A percentile compares a stretch with the other conserved stretches of the same genome.
phyloP scores from a whole-genome alignment of 2,888 invertebrate genomes.

The Ferdinandea cuprea region DNA sequence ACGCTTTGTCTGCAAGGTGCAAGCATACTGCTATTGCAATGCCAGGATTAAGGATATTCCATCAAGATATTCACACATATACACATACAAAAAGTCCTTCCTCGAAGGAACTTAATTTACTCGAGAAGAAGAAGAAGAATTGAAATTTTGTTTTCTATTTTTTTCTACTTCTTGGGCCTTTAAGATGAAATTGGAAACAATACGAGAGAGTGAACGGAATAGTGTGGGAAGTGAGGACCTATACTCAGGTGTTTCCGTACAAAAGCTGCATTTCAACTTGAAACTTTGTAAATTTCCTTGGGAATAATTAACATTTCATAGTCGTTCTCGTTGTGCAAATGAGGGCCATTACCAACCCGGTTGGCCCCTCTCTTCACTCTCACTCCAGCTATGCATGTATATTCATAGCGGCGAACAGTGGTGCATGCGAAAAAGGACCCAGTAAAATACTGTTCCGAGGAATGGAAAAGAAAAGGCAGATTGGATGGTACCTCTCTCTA shows the following conservation, averaged over 20 bases:
- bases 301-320: slow-evolving; percentile 67
- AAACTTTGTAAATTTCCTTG: slow-evolving; percentile 73
- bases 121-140: slow-evolving; percentile 4
- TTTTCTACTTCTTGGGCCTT: slow-evolving; percentile 13
- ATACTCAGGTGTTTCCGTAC: slow-evolving; percentile 53
- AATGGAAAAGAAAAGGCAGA: slow-evolving; percentile 39
- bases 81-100: too few species aligned
- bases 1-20: neutral
- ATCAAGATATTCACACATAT: slow-evolving; percentile 7
- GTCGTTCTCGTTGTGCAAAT: slow-evolving; percentile 31
- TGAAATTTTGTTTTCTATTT: slow-evolving; percentile 17
- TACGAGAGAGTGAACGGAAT: neutral
- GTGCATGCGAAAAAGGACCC: slow-evolving; percentile 24
- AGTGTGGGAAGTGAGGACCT: neutral
- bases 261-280: slow-evolving; percentile 53
- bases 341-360: neutral
- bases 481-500: slow-evolving; percentile 16
- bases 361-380: too few species aligned
- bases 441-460: neutral
- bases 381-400: too few species aligned
- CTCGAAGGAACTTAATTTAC: slow-evolving; percentile 39
- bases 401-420: too few species aligned
- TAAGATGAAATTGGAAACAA: slow-evolving; percentile 24
- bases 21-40: too few species aligned
- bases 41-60: neutral